Evolutionary conservation across 1,140 invertebrate genomes (phyloP).

Genomic region (Ips typographus): DNA sequence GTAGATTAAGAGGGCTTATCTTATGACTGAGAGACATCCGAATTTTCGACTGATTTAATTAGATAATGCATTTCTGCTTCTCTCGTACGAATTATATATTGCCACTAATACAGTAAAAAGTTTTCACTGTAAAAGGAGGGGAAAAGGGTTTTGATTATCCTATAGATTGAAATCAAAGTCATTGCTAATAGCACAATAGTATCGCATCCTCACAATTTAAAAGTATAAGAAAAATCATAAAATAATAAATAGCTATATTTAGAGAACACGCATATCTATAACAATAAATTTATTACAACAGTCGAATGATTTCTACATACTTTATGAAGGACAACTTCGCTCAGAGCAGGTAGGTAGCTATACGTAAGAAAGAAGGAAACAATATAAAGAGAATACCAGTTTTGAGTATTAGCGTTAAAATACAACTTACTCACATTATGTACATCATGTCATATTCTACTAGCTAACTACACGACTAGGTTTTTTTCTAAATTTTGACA

Average conservation of each 20-base stretch:
- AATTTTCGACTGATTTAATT: no score
- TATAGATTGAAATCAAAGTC: no score
- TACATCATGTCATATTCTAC: constrained; percentile 38
- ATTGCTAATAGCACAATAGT: no score
- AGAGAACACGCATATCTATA: constrained; percentile 19
- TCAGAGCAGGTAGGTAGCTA: constrained; percentile 19
- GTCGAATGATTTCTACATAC: constrained; percentile 11
- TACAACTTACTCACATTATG: constrained; percentile 34
- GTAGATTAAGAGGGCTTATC: constrained; percentile 13
- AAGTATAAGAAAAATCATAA: background rate
- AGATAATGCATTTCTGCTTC: no score
- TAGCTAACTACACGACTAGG: constrained; percentile 46
- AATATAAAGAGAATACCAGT: constrained; percentile 6
- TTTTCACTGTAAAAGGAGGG: no score
- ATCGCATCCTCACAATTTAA: no score
- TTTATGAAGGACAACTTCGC: constrained; percentile 13
- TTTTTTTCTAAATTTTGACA: constrained; percentile 18
- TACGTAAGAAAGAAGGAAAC: constrained; percentile 3
- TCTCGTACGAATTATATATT: no score
- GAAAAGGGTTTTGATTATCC: no score
- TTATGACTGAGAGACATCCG: constrained; percentile 9
- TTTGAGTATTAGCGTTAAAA: constrained; percentile 41
- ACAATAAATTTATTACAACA: constrained; percentile 11
- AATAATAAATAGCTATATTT: constrained; percentile 25
- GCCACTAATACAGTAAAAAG: no score